A percentile compares a stretch with the other conserved stretches of the same genome.
These are phyloP conservation scores for Chrysoperla carnea DNA, from an alignment of 1,140 invertebrate species.

Conservation along the genomic window DNA sequence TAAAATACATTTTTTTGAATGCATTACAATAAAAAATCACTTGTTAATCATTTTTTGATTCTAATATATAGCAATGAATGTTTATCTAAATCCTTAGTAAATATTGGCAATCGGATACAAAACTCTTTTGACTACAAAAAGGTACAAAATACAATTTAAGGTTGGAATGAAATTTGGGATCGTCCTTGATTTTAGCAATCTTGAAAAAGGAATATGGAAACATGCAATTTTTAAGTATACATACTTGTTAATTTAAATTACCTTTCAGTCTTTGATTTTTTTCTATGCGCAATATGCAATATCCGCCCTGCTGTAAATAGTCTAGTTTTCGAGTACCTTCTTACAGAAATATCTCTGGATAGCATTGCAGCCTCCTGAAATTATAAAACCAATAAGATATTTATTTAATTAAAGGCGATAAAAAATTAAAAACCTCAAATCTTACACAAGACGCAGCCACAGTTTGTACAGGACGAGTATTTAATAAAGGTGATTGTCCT, in stretches of 20 bases:
- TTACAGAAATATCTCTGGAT: constrained; percentile 41
- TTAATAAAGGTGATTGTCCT: constrained; percentile 27
- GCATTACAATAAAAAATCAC: background rate
- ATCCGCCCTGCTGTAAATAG: constrained; percentile 54
- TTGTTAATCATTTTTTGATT: background rate
- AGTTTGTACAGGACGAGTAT: constrained; percentile 16
- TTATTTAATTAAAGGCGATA: background rate
- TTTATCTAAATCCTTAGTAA: background rate
- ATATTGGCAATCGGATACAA: no score
- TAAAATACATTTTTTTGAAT: no score
- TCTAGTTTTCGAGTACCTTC: constrained; percentile 45
- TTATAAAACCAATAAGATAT: constrained; percentile 1
- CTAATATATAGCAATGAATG: background rate
- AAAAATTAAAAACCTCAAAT: constrained; percentile 3
- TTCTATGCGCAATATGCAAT: constrained; percentile 46
- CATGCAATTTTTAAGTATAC: no score
- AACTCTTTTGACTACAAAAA: no score
- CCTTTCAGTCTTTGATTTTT: constrained; percentile 45
- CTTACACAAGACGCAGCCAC: constrained; percentile 21
- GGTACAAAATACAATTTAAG: no score
- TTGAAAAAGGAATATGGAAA: no score
- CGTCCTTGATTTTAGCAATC: no score
- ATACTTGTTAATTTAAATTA: no score
- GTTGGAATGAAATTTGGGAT: no score
- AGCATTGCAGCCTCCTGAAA: constrained; percentile 40